Evolutionary conservation across 2,797 vertebrate genomes (phyloP).

Genomic region (Sarcophilus harrisii): DNA sequence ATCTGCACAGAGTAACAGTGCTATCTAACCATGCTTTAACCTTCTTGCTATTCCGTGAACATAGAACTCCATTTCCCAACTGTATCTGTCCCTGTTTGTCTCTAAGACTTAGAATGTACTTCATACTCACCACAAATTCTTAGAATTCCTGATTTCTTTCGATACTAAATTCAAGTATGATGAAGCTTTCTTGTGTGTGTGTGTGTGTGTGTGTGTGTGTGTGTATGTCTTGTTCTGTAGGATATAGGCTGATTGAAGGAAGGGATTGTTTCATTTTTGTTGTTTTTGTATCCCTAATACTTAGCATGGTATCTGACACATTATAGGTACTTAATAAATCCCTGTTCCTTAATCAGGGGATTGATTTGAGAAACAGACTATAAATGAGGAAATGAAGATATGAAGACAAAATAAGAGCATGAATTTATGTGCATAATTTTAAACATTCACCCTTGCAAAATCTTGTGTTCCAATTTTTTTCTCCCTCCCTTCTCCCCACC

Average conservation of each 20-base stretch:
- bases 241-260: neutral
- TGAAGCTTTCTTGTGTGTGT: neutral
- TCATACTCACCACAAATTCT: neutral
- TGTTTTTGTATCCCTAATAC: neutral
- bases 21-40: neutral
- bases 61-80: neutral
- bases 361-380: neutral
- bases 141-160: neutral
- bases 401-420: neutral
- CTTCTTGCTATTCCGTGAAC: neutral
- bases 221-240: neutral
- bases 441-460: no score
- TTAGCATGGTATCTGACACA: neutral
- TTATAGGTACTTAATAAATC: neutral
- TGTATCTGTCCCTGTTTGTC: neutral
- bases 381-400: neutral
- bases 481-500: no score
- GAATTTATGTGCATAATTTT: neutral
- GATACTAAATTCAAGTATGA: neutral
- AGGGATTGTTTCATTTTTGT: neutral
- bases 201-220: no score
- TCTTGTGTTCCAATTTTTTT: no score
- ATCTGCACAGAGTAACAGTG: no score
- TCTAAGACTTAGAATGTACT: neutral
- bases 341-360: neutral